A percentile compares a stretch with the other conserved stretches of the same genome.
Conservation (phyloP, 2,113 vertebrate species). For the Trachemys scripta region DNA sequence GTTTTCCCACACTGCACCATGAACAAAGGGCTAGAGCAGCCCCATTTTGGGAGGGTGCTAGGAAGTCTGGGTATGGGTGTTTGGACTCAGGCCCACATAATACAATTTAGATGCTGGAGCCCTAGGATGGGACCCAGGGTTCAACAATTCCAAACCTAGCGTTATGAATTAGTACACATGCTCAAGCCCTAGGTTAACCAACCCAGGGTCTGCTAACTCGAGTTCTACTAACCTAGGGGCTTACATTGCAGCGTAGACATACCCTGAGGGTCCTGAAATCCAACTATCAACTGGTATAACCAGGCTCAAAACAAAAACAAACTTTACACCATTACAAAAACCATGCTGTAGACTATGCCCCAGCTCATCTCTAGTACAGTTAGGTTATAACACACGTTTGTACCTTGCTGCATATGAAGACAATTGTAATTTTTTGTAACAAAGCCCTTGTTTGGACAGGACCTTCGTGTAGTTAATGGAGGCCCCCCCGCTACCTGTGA, state of each 20-base stretch:
- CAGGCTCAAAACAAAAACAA: background rate
- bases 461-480: background rate
- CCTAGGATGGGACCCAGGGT: too few relatives aligned
- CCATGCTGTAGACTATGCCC: background rate
- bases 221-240: too few relatives aligned
- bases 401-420: background rate
- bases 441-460: background rate
- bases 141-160: too few relatives aligned
- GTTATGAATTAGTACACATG: fast-evolving
- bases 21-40: too few relatives aligned
- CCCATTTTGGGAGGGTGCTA: too few relatives aligned
- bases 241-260: too few relatives aligned
- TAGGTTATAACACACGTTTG: background rate
- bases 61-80: too few relatives aligned
- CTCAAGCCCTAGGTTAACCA: background rate
- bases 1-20: too few relatives aligned
- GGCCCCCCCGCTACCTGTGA: background rate
- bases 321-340: background rate
- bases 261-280: background rate
- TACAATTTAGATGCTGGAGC: too few relatives aligned
- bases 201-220: too few relatives aligned
- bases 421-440: background rate
- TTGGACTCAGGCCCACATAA: too few relatives aligned
- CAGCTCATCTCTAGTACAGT: background rate
- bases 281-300: background rate